Conservation (phyloP, 64 coral and sea anemone species). For the Catalaphyllia jardinei region DNA sequence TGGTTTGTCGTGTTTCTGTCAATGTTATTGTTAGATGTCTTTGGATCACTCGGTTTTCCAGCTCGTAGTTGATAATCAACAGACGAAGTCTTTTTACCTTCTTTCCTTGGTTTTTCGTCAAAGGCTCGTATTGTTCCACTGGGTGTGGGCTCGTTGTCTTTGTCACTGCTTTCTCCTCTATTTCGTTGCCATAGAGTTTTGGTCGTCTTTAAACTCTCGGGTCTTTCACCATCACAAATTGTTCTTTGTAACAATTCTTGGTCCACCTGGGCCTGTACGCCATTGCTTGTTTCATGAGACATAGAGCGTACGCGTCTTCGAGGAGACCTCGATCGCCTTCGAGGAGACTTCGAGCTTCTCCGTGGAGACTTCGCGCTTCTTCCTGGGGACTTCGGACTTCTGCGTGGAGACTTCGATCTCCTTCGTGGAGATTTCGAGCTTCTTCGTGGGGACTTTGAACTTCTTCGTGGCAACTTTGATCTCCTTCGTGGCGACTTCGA, state of each 20-base stretch:
- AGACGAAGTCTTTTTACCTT: not conserved
- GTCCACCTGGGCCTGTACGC: not conserved
- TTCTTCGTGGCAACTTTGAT: not conserved
- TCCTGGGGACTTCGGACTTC: no score
- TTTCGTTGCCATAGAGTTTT: not conserved
- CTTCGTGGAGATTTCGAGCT: no score
- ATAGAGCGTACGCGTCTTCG: not conserved
- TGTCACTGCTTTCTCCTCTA: not conserved
- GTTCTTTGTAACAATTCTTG: not conserved
- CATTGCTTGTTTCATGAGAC: not conserved
- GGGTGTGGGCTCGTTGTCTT: not conserved
- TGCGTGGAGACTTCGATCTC: no score
- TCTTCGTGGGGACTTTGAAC: no score
- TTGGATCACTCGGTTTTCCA: not conserved
- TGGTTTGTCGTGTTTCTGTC: not conserved
- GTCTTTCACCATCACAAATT: not conserved
- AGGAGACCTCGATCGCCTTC: not conserved
- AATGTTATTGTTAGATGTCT: not conserved
- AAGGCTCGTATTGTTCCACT: not conserved
- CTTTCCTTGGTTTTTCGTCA: not conserved
- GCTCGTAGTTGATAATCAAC: not conserved
- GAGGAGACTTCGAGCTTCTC: not conserved
- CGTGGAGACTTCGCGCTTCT: no score
- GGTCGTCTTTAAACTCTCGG: not conserved
- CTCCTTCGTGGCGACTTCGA: not conserved